These are phyloP conservation scores for Maylandia zebra DNA, from an alignment of 2,113 vertebrate species.

Conservation along the genomic window DNA sequence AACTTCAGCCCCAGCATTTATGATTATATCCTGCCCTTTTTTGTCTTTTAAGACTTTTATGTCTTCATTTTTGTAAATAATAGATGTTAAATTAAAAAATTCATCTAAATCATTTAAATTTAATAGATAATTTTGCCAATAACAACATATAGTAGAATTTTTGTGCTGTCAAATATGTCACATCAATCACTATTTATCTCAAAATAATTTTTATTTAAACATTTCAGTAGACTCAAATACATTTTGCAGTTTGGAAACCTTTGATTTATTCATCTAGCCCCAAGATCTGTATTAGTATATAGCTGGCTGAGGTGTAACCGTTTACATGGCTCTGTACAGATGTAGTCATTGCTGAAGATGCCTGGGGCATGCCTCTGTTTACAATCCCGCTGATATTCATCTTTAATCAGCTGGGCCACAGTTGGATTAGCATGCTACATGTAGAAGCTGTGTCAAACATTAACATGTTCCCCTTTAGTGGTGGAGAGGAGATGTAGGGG, in stretches of 20 bases:
- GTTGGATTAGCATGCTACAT: conserved; percentile 53
- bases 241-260: neutral
- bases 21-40: neutral
- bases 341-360: conserved; percentile 21
- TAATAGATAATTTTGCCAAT: neutral
- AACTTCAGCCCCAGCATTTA: neutral
- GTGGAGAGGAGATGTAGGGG: conserved; percentile 4
- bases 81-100: neutral
- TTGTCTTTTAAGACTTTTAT: neutral
- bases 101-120: neutral
- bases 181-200: neutral
- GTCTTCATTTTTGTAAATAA: neutral
- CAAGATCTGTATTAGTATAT: conserved; percentile 7
- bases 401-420: conserved; percentile 57
- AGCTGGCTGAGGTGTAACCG: neutral
- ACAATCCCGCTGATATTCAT: conserved; percentile 55
- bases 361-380: conserved; percentile 37
- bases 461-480: conserved; percentile 31
- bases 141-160: neutral
- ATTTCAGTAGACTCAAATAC: neutral
- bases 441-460: conserved; percentile 39
- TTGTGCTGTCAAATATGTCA: neutral
- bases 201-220: neutral
- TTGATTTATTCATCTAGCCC: neutral
- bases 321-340: conserved; percentile 42